These are phyloP conservation scores for Pelobates fuscus DNA, from an alignment of 2,113 vertebrate species.

Conservation along the genomic window DNA sequence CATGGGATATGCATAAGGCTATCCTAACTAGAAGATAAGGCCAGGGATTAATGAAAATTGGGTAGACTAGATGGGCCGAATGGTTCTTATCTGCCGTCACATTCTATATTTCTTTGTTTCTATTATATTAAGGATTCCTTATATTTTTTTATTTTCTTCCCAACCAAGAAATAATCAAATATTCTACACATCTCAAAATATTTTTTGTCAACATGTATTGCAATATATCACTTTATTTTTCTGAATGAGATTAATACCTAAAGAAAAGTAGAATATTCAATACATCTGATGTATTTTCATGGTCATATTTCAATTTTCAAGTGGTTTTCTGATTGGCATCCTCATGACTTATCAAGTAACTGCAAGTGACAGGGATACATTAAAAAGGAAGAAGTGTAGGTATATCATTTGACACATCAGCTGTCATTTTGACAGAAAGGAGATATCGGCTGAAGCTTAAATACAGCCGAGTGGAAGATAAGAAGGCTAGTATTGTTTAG, in stretches of 20 bases:
- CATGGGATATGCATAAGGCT: too few relatives aligned
- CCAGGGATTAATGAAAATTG: too few relatives aligned
- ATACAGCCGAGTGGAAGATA: not conserved
- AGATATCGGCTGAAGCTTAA: not conserved
- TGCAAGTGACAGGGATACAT: not conserved
- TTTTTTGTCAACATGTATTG: not conserved
- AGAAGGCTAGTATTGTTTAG: not conserved
- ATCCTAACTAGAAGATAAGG: too few relatives aligned
- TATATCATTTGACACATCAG: not conserved
- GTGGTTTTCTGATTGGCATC: not conserved
- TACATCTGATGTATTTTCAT: not conserved
- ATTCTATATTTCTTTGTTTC: too few relatives aligned
- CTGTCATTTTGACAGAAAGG: not conserved
- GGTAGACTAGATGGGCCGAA: too few relatives aligned
- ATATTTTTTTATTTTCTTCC: too few relatives aligned
- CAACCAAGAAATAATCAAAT: not conserved
- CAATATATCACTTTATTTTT: not conserved
- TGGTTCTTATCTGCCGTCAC: too few relatives aligned
- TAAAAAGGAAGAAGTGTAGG: not conserved
- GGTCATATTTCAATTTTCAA: conserved; percentile 3
- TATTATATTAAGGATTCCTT: not conserved
- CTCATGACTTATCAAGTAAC: not conserved
- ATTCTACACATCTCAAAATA: not conserved
- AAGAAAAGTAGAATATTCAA: not conserved
- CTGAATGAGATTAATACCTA: not conserved